These are phyloP conservation scores for Orussus abietinus DNA, from an alignment of 1,140 invertebrate species.

Conservation along the genomic window DNA sequence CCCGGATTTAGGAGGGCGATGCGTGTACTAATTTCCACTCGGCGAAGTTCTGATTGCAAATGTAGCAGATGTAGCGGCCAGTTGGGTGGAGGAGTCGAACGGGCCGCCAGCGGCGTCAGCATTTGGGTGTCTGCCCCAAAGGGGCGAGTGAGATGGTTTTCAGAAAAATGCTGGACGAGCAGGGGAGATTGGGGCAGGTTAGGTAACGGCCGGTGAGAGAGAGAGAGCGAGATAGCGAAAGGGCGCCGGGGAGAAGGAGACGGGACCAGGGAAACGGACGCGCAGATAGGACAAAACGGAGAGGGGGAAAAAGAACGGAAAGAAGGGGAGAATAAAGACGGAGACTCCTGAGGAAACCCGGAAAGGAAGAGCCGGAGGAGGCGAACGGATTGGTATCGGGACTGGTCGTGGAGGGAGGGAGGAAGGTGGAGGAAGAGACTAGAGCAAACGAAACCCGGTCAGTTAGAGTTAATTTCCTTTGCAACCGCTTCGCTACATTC, in stretches of 20 bases:
- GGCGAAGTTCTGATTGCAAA: slow-evolving; percentile 32
- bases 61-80: slow-evolving; percentile 34
- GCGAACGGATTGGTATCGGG: no score
- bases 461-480: slow-evolving; percentile 29
- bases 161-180: slow-evolving; percentile 36
- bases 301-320: slow-evolving; percentile 1
- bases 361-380: no score
- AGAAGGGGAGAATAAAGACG: slow-evolving; percentile 12
- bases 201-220: slow-evolving; percentile 16
- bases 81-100: slow-evolving; percentile 13
- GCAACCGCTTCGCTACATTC: slow-evolving; percentile 9
- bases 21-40: slow-evolving; percentile 28
- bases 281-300: no score
- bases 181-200: slow-evolving; percentile 25
- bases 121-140: slow-evolving; percentile 27
- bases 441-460: slow-evolving; percentile 24
- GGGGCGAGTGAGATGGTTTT: slow-evolving; percentile 28
- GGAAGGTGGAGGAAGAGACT: slow-evolving; percentile 16
- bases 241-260: slow-evolving; percentile 12
- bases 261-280: slow-evolving; percentile 4
- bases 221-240: background rate
- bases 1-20: no score
- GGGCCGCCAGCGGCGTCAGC: slow-evolving; percentile 29
- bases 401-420: slow-evolving; percentile 9
- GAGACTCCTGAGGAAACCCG: no score